A percentile compares a stretch with the other conserved stretches of the same genome.
These are phyloP conservation scores for Aphis craccivora DNA, from an alignment of 1,140 invertebrate species.

Conservation along the genomic window DNA sequence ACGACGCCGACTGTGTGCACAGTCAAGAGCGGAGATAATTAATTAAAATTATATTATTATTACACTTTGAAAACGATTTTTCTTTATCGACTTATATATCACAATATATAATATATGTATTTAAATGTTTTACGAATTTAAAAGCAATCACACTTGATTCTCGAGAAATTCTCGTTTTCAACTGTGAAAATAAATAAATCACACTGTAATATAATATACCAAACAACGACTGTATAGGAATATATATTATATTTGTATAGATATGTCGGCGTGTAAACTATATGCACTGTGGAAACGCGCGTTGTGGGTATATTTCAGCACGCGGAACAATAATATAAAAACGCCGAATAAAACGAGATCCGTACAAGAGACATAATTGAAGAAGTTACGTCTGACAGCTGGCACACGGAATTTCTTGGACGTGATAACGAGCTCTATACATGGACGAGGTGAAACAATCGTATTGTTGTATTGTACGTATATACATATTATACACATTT, in stretches of 20 bases:
- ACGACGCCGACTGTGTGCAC: neutral
- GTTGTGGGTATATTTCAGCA: neutral
- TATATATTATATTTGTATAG: neutral
- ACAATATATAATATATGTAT: neutral
- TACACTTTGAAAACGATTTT: neutral
- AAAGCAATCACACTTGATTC: neutral
- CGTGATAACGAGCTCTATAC: conserved; percentile 41
- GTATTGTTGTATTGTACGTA: neutral
- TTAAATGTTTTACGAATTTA: neutral
- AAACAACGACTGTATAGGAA: neutral
- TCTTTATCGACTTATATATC: neutral
- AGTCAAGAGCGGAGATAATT: neutral
- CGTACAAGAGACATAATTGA: conserved; percentile 38
- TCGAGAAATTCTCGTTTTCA: neutral
- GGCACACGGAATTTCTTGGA: neutral
- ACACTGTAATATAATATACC: neutral
- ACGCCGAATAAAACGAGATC: neutral
- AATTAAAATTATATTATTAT: neutral
- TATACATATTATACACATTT: neutral
- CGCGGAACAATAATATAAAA: neutral
- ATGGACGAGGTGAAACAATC: conserved; percentile 1
- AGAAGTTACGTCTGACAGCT: conserved; percentile 12
- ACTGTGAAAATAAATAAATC: neutral
- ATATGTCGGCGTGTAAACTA: neutral
- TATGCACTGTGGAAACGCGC: neutral